A percentile compares a stretch with the other conserved stretches of the same genome.
These are phyloP conservation scores for Folsomia candida DNA, from an alignment of 2,888 invertebrate species.

Conservation along the genomic window DNA sequence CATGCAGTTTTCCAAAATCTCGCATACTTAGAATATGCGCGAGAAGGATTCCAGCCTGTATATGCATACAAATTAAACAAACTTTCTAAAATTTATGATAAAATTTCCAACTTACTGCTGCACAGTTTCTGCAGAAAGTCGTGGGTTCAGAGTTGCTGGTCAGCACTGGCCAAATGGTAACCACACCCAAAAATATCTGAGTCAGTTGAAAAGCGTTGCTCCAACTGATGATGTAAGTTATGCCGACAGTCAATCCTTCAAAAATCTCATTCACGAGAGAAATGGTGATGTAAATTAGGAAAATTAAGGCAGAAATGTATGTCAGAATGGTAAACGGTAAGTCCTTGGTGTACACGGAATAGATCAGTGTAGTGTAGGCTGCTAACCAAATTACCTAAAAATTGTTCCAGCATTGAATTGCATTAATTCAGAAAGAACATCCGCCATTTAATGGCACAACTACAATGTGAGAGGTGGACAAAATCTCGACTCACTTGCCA, in stretches of 20 bases:
- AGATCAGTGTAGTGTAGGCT: constrained; percentile 25
- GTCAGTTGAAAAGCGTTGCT: constrained; percentile 25
- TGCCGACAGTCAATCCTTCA: constrained; percentile 26
- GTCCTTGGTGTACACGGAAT: neutral
- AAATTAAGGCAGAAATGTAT: constrained; percentile 18
- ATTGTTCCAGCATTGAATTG: too few relatives aligned
- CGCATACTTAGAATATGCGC: constrained; percentile 33
- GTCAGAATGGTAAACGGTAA: neutral
- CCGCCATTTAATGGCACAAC: too few relatives aligned
- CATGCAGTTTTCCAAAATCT: constrained; percentile 31
- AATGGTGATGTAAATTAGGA: constrained; percentile 27
- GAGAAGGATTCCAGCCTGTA: constrained; percentile 27
- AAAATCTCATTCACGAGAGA: constrained; percentile 29
- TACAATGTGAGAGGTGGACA: too few relatives aligned
- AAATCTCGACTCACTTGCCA: constrained; percentile 30
- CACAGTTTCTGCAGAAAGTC: constrained; percentile 25
- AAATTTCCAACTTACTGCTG: constrained; percentile 35
- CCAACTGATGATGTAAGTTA: constrained; percentile 21
- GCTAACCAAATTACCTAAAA: constrained; percentile 31
- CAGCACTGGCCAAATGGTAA: constrained; percentile 24
- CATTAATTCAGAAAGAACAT: too few relatives aligned
- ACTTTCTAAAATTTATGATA: too few relatives aligned
- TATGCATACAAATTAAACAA: neutral
- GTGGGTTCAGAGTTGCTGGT: constrained; percentile 13
- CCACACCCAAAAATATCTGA: constrained; percentile 25